These are phyloP conservation scores for Epistrophe eligans DNA, from an alignment of 2,888 invertebrate species.

Conservation along the genomic window DNA sequence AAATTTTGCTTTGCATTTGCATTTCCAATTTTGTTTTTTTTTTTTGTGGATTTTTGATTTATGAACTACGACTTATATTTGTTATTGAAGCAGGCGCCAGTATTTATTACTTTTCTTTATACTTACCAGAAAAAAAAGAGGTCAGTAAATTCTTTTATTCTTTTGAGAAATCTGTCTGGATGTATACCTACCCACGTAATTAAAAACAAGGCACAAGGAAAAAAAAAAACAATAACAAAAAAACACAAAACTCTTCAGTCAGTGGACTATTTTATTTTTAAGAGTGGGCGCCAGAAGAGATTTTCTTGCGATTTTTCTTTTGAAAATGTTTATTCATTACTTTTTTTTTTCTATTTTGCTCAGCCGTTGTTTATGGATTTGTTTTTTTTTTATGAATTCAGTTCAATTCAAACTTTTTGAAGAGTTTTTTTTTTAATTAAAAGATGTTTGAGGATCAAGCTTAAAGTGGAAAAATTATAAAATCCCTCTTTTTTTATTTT, in stretches of 20 bases:
- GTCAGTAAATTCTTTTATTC: slow-evolving; percentile 38
- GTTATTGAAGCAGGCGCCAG: slow-evolving; percentile 18
- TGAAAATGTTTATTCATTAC: slow-evolving; percentile 55
- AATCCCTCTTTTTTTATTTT: background rate
- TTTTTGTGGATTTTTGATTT: background rate
- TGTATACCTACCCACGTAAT: background rate
- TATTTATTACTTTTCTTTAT: slow-evolving; percentile 12
- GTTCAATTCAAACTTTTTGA: slow-evolving; percentile 16
- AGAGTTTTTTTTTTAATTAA: slow-evolving; percentile 18
- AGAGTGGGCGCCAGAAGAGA: slow-evolving; percentile 30
- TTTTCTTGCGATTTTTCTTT: slow-evolving; percentile 17
- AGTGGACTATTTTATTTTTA: slow-evolving; percentile 25
- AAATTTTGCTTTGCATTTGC: slow-evolving; percentile 23
- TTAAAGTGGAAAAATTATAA: background rate
- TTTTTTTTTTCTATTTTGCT: slow-evolving; percentile 9
- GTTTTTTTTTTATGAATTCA: slow-evolving; percentile 18
- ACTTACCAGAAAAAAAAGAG: slow-evolving; percentile 4
- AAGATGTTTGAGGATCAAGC: background rate
- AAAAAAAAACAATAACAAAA: background rate
- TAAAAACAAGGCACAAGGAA: background rate
- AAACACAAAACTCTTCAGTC: slow-evolving; percentile 20
- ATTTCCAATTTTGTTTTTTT: background rate
- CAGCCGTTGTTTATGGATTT: slow-evolving; percentile 24
- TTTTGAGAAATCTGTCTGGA: slow-evolving; percentile 29
- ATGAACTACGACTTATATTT: slow-evolving; percentile 10